Conservation (phyloP, 30 jellyfish, hydroid and myxozoan species). For the Aurelia sp. region DNA sequence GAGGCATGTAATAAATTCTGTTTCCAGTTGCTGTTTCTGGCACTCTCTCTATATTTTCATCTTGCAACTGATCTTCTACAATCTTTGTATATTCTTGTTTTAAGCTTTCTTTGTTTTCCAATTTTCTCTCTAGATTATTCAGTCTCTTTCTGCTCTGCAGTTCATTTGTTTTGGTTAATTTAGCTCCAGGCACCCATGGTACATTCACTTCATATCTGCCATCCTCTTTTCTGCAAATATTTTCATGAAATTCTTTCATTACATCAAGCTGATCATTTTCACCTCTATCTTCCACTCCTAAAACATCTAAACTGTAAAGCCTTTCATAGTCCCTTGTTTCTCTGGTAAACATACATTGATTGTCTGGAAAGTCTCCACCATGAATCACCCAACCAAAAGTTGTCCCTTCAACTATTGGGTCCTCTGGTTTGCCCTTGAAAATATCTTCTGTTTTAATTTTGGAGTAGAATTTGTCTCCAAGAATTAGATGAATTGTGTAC, state of each 20-base stretch:
- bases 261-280: conserved; percentile 41
- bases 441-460: conserved; percentile 14
- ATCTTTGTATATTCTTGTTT: conserved; percentile 16
- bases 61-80: neutral
- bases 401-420: conserved; percentile 44
- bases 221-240: conserved; percentile 12
- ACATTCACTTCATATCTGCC: conserved; percentile 38
- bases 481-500: conserved; percentile 24
- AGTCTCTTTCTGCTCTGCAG: conserved; percentile 8
- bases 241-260: conserved; percentile 11
- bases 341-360: conserved; percentile 15
- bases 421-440: conserved; percentile 24
- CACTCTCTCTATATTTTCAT: conserved; percentile 18
- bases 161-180: conserved; percentile 15
- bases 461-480: conserved; percentile 24
- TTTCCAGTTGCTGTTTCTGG: conserved; percentile 8
- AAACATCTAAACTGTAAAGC: neutral
- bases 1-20: neutral
- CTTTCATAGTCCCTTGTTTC: conserved; percentile 30
- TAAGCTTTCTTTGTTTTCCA: conserved; percentile 4
- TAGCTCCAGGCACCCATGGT: conserved; percentile 35
- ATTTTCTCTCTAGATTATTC: conserved; percentile 2
- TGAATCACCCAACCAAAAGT: conserved; percentile 54
- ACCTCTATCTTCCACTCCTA: conserved; percentile 40
- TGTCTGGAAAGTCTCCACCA: conserved; percentile 35